Conservation (phyloP, 1,140 invertebrate genomes). For the Drosophila parabipectinata region DNA sequence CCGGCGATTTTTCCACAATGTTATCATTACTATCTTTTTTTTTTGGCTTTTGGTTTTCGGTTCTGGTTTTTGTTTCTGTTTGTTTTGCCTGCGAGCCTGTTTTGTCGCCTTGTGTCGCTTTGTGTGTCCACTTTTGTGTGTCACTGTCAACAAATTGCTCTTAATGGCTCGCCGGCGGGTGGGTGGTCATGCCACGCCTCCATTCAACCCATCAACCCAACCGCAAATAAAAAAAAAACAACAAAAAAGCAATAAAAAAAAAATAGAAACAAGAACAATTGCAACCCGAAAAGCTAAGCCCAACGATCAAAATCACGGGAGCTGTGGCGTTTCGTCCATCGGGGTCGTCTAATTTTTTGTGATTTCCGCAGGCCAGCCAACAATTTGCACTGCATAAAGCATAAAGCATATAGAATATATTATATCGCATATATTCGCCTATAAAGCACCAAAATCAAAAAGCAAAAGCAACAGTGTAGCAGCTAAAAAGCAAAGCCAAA, state of each 20-base stretch:
- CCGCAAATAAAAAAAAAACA: neutral
- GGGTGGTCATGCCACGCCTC: conserved; percentile 44
- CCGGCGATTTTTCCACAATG: conserved; percentile 24
- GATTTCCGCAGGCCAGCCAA: conserved; percentile 70
- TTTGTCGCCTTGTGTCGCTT: conserved; percentile 50
- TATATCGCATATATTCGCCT: too few relatives aligned
- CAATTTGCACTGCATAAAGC: conserved; percentile 65
- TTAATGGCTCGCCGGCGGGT: conserved; percentile 68
- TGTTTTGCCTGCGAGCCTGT: conserved; percentile 39
- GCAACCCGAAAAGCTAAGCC: conserved; percentile 14
- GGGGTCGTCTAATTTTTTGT: conserved; percentile 73
- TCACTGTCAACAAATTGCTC: conserved; percentile 82
- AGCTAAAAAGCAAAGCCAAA: conserved; percentile 12
- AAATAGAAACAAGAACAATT: conserved; percentile 12
- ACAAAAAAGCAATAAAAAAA: neutral
- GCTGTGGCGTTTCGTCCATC: conserved; percentile 38
- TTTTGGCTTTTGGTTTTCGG: neutral
- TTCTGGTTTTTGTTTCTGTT: conserved; percentile 6
- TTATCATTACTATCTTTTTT: conserved; percentile 31
- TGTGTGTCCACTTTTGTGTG: conserved; percentile 78
- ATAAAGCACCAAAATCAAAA: conserved; percentile 8
- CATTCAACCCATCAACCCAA: neutral
- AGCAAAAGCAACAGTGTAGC: conserved; percentile 10
- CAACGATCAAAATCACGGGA: conserved; percentile 53
- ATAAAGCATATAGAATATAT: conserved; percentile 5